phyloP scores from a whole-genome alignment of 2,113 vertebrate species.

The Cranoglanis bouderius region DNA sequence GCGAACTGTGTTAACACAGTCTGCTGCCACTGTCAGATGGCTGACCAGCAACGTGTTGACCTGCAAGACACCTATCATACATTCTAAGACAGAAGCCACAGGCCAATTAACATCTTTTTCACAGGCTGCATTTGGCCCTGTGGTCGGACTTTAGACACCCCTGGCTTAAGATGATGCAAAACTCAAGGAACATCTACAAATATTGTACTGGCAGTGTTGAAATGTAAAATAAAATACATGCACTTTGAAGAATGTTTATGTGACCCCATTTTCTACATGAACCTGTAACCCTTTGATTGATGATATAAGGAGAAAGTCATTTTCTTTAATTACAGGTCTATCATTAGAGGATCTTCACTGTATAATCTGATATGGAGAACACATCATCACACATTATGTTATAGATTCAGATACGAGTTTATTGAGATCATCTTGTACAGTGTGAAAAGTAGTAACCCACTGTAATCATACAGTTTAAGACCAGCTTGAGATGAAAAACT shows the following conservation, averaged over 20 bases:
- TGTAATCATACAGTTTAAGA: not conserved
- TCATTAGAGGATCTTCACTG: not conserved
- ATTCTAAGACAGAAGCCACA: not conserved
- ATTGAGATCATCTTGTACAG: not conserved
- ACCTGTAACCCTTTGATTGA: not conserved
- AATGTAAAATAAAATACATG: not conserved
- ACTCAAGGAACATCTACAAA: not conserved
- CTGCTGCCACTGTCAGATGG: not conserved
- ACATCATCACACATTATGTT: not conserved
- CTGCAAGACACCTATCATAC: not conserved
- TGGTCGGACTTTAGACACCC: not conserved
- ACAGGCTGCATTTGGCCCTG: not conserved
- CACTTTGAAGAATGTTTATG: not conserved
- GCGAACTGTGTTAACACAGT: not conserved
- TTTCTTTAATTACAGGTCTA: not conserved
- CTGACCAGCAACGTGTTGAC: too few species aligned
- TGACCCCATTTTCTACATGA: not conserved
- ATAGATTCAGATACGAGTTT: not conserved
- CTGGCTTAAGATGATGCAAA: not conserved
- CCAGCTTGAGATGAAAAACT: not conserved
- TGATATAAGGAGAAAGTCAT: not conserved
- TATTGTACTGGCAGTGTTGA: not conserved
- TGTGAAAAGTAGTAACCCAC: not conserved
- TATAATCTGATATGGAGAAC: not conserved
- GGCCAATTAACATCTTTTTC: not conserved